Evolutionary conservation across 2,888 invertebrate genomes (phyloP).

Genomic region (Hemithea aestivaria): DNA sequence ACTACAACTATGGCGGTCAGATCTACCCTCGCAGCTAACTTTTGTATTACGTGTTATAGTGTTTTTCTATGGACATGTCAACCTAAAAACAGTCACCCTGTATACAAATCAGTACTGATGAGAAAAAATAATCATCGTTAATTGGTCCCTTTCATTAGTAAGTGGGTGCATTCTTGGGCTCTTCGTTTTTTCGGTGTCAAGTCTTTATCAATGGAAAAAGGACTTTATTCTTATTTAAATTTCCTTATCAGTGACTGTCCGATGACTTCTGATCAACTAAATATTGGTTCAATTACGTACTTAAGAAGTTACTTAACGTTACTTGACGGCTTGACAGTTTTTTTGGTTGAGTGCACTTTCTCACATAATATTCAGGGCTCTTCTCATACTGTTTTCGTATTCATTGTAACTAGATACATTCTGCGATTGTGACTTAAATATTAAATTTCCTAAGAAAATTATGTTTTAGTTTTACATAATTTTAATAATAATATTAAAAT

Average conservation of each 20-base stretch:
- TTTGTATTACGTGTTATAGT: no score
- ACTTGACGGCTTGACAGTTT: slow-evolving; percentile 3
- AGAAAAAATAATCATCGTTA: slow-evolving; percentile 76
- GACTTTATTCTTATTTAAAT: slow-evolving; percentile 76
- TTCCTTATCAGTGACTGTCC: slow-evolving; percentile 62
- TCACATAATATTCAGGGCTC: not conserved
- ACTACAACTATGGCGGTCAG: no score
- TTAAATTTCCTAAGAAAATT: no score
- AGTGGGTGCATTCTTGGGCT: slow-evolving; percentile 65
- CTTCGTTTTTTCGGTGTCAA: slow-evolving; percentile 75
- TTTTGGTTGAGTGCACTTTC: not conserved
- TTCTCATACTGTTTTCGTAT: no score
- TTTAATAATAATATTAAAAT: no score
- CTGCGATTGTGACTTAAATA: no score
- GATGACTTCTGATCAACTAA: slow-evolving; percentile 53
- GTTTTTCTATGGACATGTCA: no score
- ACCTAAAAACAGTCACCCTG: slow-evolving; percentile 40
- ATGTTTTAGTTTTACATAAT: no score
- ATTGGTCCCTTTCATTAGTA: slow-evolving; percentile 79
- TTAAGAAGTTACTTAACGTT: slow-evolving; percentile 20
- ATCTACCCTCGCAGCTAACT: no score
- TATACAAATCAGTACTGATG: slow-evolving; percentile 53
- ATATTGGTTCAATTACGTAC: slow-evolving; percentile 55
- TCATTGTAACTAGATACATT: no score
- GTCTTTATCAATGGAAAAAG: slow-evolving; percentile 77